Evolutionary conservation across 2,888 invertebrate species (phyloP).

Genomic region (Elmis aenea): DNA sequence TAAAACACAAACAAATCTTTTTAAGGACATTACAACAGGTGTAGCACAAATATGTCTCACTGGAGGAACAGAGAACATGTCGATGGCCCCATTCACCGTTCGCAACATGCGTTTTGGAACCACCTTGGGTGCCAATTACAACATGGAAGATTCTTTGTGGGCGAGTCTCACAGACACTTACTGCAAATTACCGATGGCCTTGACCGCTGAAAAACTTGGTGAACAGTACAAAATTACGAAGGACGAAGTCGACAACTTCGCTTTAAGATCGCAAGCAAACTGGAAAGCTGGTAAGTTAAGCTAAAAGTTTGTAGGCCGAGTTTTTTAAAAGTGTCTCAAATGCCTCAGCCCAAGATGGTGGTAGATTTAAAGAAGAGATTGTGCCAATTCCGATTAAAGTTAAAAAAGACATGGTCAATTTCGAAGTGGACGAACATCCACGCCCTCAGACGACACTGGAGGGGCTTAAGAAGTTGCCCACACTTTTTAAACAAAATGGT

Average conservation of each 20-base stretch:
- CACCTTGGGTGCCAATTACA: slow-evolving; percentile 67
- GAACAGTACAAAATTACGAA: slow-evolving; percentile 76
- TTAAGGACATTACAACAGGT: slow-evolving; percentile 79
- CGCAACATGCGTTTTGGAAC: slow-evolving; percentile 86
- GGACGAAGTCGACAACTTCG: slow-evolving; percentile 80
- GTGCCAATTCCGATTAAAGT: slow-evolving; percentile 78
- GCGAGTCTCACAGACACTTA: slow-evolving; percentile 79
- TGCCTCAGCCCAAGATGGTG: slow-evolving; percentile 72
- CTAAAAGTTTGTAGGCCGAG: slow-evolving; percentile 2
- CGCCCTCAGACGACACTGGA: slow-evolving; percentile 84
- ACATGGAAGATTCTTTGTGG: slow-evolving; percentile 89
- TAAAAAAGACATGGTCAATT: slow-evolving; percentile 73
- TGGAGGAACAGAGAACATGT: slow-evolving; percentile 96
- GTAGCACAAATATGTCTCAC: slow-evolving; percentile 81
- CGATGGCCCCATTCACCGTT: slow-evolving; percentile 81
- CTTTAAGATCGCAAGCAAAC: slow-evolving; percentile 75
- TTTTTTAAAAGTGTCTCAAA: slow-evolving; percentile 2
- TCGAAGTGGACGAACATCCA: slow-evolving; percentile 90
- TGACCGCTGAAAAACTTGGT: slow-evolving; percentile 92
- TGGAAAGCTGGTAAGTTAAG: slow-evolving; percentile 72
- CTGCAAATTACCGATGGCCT: slow-evolving; percentile 90
- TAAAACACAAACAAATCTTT: too few species aligned
- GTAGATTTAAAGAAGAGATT: slow-evolving; percentile 86
- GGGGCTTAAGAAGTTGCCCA: slow-evolving; percentile 74
- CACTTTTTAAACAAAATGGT: slow-evolving; percentile 92